phyloP scores from a whole-genome alignment of 2,797 vertebrate species.

The Chiroxiphia lanceolata region DNA sequence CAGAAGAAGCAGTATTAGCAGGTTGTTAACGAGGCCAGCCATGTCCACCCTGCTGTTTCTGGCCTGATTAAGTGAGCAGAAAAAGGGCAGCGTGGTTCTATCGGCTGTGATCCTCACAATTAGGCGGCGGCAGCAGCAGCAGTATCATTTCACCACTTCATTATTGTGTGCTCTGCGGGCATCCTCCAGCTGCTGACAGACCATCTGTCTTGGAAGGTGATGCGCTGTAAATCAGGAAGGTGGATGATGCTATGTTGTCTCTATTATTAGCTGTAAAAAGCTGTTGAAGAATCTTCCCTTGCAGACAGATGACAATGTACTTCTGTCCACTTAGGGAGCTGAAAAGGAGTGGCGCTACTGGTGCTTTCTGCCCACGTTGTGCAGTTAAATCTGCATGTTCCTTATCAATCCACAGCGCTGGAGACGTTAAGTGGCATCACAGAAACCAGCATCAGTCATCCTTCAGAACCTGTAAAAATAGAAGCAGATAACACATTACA shows the following conservation, averaged over 20 bases:
- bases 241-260: not conserved
- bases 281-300: not conserved
- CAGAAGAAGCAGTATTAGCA: conserved; percentile 78
- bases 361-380: not conserved
- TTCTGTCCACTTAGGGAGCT: conserved; percentile 19
- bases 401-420: conserved; percentile 24
- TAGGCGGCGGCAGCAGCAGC: conserved; percentile 28
- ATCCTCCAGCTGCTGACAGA: conserved; percentile 60
- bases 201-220: conserved; percentile 56
- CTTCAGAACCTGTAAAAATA: conserved; percentile 81
- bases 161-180: conserved; percentile 59
- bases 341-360: conserved; percentile 22
- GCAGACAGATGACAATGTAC: not conserved
- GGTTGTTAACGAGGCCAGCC: conserved; percentile 74
- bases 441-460: conserved; percentile 68
- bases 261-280: conserved; percentile 22
- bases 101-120: conserved; percentile 56
- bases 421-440: conserved; percentile 39
- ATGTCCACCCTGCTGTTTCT: conserved; percentile 74
- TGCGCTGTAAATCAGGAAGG: conserved; percentile 35
- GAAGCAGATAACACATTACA: conserved; percentile 72
- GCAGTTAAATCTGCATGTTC: conserved; percentile 17
- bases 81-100: conserved; percentile 33
- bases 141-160: conserved; percentile 71
- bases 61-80: conserved; percentile 52